A percentile compares a stretch with the other conserved stretches of the same genome.
These are phyloP conservation scores for Tachystola acroxantha DNA, from an alignment of 2,888 invertebrate species.

Conservation along the genomic window DNA sequence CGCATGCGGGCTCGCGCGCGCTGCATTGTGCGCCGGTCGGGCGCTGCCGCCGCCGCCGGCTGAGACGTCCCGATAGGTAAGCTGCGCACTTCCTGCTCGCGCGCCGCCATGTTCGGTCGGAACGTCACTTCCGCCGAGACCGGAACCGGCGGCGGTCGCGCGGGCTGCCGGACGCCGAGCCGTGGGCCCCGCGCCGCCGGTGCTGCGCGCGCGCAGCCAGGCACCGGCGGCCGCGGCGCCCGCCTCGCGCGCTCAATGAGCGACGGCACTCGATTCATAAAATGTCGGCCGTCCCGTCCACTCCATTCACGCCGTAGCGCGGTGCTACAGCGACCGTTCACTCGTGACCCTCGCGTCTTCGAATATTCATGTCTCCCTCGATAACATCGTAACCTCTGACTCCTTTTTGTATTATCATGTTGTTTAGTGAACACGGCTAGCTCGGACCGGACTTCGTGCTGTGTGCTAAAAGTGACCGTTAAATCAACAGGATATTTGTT, in stretches of 20 bases:
- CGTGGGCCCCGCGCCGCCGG: conserved; percentile 33
- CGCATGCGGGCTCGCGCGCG: conserved; percentile 55
- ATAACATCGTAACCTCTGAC: conserved; percentile 76
- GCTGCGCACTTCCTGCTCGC: conserved; percentile 78
- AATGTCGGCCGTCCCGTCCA: conserved; percentile 75
- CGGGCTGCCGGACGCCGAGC: conserved; percentile 41
- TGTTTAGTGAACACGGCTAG: conserved; percentile 63
- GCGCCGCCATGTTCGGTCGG: conserved; percentile 73
- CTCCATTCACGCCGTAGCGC: conserved; percentile 72
- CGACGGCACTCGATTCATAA: conserved; percentile 74
- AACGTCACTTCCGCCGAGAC: conserved; percentile 71
- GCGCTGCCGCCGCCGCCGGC: conserved; percentile 36
- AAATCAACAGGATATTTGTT: conserved; percentile 40
- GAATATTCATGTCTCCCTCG: conserved; percentile 76
- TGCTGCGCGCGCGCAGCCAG: conserved; percentile 32
- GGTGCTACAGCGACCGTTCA: conserved; percentile 69
- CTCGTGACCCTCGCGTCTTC: conserved; percentile 77
- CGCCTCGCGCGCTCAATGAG: conserved; percentile 62
- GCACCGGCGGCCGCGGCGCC: conserved; percentile 43
- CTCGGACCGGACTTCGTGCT: conserved; percentile 60
- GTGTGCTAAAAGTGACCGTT: conserved; percentile 68
- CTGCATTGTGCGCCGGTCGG: conserved; percentile 30
- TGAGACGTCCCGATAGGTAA: conserved; percentile 74
- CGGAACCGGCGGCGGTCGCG: conserved; percentile 53
- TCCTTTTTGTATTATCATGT: conserved; percentile 72